Evolutionary conservation across 2,797 vertebrate species (phyloP).

Genomic region (Molossus alvarezi): DNA sequence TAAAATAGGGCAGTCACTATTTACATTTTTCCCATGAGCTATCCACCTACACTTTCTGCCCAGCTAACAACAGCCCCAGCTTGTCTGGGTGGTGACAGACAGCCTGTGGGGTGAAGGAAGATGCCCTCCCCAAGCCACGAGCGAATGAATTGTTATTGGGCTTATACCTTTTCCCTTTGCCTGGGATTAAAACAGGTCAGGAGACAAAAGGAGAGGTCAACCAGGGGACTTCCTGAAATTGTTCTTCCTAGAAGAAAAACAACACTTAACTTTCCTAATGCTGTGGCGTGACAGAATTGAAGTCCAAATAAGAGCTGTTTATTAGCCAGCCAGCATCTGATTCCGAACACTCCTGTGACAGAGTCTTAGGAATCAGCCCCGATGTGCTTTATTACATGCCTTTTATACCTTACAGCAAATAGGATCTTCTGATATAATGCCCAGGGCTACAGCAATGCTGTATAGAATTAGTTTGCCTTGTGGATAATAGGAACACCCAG

Average conservation of each 20-base stretch:
- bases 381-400: too few relatives aligned
- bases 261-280: not conserved
- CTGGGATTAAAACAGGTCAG: not conserved
- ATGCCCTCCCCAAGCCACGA: not conserved
- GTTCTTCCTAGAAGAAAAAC: not conserved
- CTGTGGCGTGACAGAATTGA: too few relatives aligned
- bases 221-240: constrained; percentile 1
- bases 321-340: too few relatives aligned
- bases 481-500: too few relatives aligned
- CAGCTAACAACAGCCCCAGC: not conserved
- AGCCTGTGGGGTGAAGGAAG: not conserved
- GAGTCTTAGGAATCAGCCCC: too few relatives aligned
- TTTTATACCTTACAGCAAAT: too few relatives aligned
- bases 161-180: not conserved
- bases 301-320: too few relatives aligned
- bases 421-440: too few relatives aligned
- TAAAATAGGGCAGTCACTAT: not conserved
- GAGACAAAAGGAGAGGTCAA: not conserved
- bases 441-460: too few relatives aligned
- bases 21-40: not conserved
- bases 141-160: not conserved
- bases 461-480: too few relatives aligned
- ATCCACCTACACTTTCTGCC: not conserved
- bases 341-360: too few relatives aligned
- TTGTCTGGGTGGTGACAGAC: not conserved